Evolutionary conservation across 1,140 invertebrate species (phyloP), one percentile per base, ranked within the genome.

Genomic region (Camponotus pennsylvanicus): DNA sequence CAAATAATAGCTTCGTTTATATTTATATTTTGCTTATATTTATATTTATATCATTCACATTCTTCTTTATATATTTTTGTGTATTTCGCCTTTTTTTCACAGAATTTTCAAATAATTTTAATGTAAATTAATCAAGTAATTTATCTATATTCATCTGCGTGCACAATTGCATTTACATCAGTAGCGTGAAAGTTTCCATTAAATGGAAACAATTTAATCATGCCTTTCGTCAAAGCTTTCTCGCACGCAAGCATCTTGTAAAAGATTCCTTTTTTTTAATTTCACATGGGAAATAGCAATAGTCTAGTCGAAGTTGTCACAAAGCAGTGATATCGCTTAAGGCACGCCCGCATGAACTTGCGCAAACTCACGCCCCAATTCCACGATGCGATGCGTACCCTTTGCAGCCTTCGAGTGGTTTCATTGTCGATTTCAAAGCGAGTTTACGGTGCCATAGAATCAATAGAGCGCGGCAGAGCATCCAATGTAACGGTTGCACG

Each of bases 341-440:
- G 40, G n/a, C 5, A 61, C 15, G 52, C 11, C 42, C 55, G n/a
- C 55, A 71, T 3, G 27, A 34, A 61, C 18, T 8, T 75, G 55
- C 40, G 55, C 69, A 63, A 13, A 34, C 27, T 75, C 32, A 61
- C 32, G 27, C 55, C 69, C 55, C 69, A 83, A 75, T 83, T 83
- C 55, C 55, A 45, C 79, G 34, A 27, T 64, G n/a, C 73, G 57
- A 21, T 64, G 27, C 73, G 57, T 52, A 42, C 57, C 64, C 37
- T 73, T 85, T 89, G 9, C 73, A 82, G 67, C 21, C 67, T 49
- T 42, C 55, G 63, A 78, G 52, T 86, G 73, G 57, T 87, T 90
- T 88, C 75, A 89, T 90, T 88, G 89, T 85, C 70, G 88, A 80
- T 90, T 85, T 88, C 85, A 90, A 89, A 90, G 75, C 89, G 71